Evolutionary conservation across 2,888 invertebrate species (phyloP).

Genomic region (Molorchus minor): DNA sequence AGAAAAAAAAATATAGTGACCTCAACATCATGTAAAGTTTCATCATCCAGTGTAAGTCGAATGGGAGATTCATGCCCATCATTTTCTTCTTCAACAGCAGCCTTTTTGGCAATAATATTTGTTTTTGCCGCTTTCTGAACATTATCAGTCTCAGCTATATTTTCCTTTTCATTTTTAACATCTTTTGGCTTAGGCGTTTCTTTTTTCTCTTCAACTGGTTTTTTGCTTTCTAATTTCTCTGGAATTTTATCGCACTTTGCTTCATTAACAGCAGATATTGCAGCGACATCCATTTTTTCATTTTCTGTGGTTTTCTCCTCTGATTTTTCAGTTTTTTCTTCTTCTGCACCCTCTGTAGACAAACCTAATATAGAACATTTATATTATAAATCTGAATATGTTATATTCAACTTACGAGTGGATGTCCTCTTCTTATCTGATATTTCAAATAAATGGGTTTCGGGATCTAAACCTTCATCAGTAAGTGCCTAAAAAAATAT

Average conservation of each 20-base stretch:
- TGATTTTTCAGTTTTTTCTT: conserved; percentile 36
- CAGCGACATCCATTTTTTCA: conserved; percentile 8
- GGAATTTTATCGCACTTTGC: conserved; percentile 28
- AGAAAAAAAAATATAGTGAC: conserved; percentile 32
- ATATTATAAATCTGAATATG: neutral
- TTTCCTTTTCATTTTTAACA: conserved; percentile 36
- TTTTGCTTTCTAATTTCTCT: conserved; percentile 34
- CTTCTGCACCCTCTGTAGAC: conserved; percentile 29
- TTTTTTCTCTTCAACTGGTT: conserved; percentile 4
- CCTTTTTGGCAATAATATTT: conserved; percentile 49
- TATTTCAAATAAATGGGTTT: conserved; percentile 72
- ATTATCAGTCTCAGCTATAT: conserved; percentile 33
- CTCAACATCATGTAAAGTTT: conserved; percentile 54
- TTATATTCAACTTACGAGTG: conserved; percentile 30
- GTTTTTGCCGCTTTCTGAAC: conserved; percentile 15
- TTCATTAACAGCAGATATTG: conserved; percentile 7
- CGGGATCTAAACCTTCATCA: conserved; percentile 79
- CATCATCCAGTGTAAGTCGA: conserved; percentile 55
- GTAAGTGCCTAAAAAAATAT: conserved; percentile 67
- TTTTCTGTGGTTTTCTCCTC: conserved; percentile 43
- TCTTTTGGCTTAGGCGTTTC: conserved; percentile 31
- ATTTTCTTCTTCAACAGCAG: conserved; percentile 25
- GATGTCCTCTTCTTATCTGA: conserved; percentile 47
- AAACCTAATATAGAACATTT: conserved; percentile 19
- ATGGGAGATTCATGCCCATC: conserved; percentile 50